Percentiles rank a stretch among this genome's conserved stretches.
These are phyloP conservation scores for Pseudochaenichthys georgianus DNA, from an alignment of 2,797 vertebrate genomes.

Conservation along the genomic window DNA sequence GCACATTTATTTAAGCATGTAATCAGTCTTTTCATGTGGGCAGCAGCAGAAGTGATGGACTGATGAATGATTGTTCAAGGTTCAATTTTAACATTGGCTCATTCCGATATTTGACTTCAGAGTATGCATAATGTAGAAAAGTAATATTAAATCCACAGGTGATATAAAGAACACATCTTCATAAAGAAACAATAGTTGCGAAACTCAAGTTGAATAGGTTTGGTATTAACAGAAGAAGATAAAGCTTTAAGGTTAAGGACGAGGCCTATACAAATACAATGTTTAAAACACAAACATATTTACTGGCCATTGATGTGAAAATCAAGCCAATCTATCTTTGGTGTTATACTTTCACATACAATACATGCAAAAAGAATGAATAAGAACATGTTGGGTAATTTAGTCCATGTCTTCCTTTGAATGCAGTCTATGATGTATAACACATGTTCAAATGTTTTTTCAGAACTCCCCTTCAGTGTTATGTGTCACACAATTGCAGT, in stretches of 20 bases:
- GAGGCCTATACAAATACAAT: background rate
- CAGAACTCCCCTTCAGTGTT: too few species aligned
- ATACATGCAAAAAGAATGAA: background rate
- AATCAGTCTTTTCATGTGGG: slow-evolving; percentile 7
- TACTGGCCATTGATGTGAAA: background rate
- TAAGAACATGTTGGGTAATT: background rate
- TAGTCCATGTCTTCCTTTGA: background rate
- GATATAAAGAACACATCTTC: background rate
- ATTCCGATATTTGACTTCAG: background rate
- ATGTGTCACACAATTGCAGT: too few species aligned
- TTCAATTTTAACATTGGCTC: background rate
- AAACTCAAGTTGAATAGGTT: background rate
- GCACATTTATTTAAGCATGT: slow-evolving; percentile 28
- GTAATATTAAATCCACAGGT: background rate
- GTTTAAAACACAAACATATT: background rate
- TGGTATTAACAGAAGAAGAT: background rate
- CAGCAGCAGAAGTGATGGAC: too few species aligned
- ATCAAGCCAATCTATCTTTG: slow-evolving; percentile 2
- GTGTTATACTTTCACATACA: slow-evolving; percentile 14
- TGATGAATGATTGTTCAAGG: too few species aligned
- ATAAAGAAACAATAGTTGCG: background rate
- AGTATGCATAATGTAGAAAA: background rate
- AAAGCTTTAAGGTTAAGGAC: background rate
- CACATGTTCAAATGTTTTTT: too few species aligned
- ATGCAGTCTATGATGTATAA: too few species aligned